These are phyloP conservation scores for Acleris emargana DNA, from an alignment of 2,888 invertebrate genomes.

Conservation along the genomic window DNA sequence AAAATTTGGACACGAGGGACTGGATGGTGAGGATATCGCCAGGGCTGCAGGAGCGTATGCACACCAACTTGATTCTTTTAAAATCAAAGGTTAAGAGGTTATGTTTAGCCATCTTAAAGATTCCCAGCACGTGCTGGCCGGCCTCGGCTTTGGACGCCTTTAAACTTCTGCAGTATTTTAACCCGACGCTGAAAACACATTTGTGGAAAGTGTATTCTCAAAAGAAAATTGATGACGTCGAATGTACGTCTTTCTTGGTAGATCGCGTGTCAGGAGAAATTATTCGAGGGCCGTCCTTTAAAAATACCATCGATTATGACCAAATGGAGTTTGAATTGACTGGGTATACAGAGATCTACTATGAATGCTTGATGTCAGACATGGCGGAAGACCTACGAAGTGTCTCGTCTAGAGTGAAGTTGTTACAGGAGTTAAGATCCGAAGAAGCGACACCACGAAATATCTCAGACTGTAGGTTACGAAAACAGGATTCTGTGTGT, in stretches of 20 bases:
- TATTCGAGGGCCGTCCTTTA: slow-evolving; percentile 67
- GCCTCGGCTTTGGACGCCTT: slow-evolving; percentile 68
- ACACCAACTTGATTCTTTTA: slow-evolving; percentile 60
- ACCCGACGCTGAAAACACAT: slow-evolving; percentile 65
- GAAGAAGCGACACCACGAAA: slow-evolving; percentile 56
- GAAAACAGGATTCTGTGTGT: slow-evolving; percentile 39
- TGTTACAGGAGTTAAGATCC: slow-evolving; percentile 63
- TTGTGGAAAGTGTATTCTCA: slow-evolving; percentile 70
- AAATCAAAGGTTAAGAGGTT: slow-evolving; percentile 67
- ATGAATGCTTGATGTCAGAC: slow-evolving; percentile 62
- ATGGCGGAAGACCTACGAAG: slow-evolving; percentile 66
- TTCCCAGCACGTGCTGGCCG: slow-evolving; percentile 65
- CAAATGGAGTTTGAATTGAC: slow-evolving; percentile 75
- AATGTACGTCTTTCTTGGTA: slow-evolving; percentile 66
- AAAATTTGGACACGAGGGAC: slow-evolving; percentile 65
- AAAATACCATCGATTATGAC: slow-evolving; percentile 71
- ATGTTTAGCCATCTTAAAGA: slow-evolving; percentile 68
- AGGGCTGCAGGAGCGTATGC: slow-evolving; percentile 73
- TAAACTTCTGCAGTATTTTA: slow-evolving; percentile 73
- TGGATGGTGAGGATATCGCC: slow-evolving; percentile 71
- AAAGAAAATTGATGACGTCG: slow-evolving; percentile 55
- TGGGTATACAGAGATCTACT: slow-evolving; percentile 71
- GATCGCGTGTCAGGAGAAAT: slow-evolving; percentile 72
- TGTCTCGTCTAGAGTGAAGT: slow-evolving; percentile 67
- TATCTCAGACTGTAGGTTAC: slow-evolving; percentile 44